Evolutionary conservation across 2,797 vertebrate genomes (phyloP), one percentile per base, ranked within the genome.

Genomic region (Sciurus carolinensis): DNA sequence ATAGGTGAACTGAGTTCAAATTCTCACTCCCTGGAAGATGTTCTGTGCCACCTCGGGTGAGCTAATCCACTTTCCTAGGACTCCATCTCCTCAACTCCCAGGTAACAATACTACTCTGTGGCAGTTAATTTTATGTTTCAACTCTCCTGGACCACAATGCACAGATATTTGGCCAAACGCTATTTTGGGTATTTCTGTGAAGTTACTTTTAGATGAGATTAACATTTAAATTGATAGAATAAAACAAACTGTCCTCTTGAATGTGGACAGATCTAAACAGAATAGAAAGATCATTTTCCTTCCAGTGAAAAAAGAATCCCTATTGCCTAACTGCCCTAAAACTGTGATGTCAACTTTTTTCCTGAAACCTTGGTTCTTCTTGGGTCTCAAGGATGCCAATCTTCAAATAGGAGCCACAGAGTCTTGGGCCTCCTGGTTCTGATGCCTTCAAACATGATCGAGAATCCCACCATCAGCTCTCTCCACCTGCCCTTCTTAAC

Each of bases 401-500:
- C 1, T 89, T 50, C 8, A 7, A 24, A 24, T 3, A 67, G 8
- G 4, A 67, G 18, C 10, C 52, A 15, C 22, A 73, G 3, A 11
- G 8, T 2, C 24, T 4, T 4, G 1, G 11, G 28, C 69, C 11
- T 17, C 33, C 17, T 24, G 7, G 22, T 42, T 39, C 5, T 33
- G 6, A 71, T 18, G 14, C 2, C n/a, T 33, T 64, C 15, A 26
- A 3, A 26, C 12, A 33, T 28, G 7, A 28, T 18, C 24, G n/a
- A 4, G 18, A 75, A 47, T 30, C 20, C 4, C 17, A 15, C 9
- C 14, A 9, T 18, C 15, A 20, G 3, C 8, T 36, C 47, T 17
- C n/a, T 36, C 26, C 0, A 0, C 5, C 17, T 0, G 24, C 64
- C 7, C 3, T 0, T 18, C 15, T 30, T 33, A 47, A 67, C n/a